A percentile compares a stretch with the other conserved stretches of the same genome.
These are phyloP conservation scores for Rhopilema esculentum DNA, from an alignment of 30 jellyfish, hydroid and myxozoan species.

Conservation along the genomic window DNA sequence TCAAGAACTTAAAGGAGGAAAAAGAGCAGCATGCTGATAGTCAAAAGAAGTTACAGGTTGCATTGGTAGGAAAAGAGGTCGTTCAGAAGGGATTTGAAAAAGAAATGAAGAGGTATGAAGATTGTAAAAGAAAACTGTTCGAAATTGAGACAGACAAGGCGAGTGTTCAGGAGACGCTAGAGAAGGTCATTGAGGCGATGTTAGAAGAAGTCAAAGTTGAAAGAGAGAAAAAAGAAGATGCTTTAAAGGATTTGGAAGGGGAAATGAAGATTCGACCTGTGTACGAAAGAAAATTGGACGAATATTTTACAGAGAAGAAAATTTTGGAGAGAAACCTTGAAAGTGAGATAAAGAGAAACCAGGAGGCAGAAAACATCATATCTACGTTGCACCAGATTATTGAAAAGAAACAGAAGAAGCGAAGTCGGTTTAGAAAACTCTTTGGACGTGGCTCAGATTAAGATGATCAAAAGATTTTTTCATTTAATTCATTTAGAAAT, in stretches of 20 bases:
- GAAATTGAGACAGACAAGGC: background rate
- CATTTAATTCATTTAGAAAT: no score
- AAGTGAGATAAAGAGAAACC: background rate
- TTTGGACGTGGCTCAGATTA: background rate
- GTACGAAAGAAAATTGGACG: background rate
- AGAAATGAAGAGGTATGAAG: background rate
- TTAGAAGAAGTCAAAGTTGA: background rate
- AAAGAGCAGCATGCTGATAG: background rate
- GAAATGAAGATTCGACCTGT: background rate
- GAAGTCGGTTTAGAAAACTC: background rate
- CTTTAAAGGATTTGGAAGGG: background rate
- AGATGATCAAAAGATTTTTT: no score
- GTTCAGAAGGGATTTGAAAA: background rate
- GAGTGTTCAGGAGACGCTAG: background rate
- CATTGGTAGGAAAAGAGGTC: background rate
- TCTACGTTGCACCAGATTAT: background rate
- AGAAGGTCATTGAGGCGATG: background rate
- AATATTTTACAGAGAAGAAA: background rate
- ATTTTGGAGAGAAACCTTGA: background rate
- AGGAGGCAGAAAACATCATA: background rate
- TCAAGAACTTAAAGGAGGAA: background rate
- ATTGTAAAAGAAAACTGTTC: background rate
- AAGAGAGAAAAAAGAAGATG: background rate
- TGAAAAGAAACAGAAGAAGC: background rate
- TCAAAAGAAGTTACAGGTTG: background rate